These are phyloP conservation scores for Cheilosia pagana DNA, from an alignment of 2,888 invertebrate species.

Conservation along the genomic window DNA sequence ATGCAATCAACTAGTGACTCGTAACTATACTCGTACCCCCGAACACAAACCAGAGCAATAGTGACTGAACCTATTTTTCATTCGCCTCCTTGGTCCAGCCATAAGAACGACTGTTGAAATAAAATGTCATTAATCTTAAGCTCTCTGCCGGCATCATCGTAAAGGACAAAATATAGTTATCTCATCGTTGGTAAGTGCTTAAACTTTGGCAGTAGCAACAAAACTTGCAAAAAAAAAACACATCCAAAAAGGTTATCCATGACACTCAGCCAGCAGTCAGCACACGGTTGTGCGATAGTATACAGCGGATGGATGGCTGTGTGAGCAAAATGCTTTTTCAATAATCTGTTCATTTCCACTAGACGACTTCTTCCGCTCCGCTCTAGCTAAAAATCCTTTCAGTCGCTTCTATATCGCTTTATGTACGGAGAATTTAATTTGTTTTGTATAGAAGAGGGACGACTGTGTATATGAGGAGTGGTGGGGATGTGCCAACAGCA, in stretches of 20 bases:
- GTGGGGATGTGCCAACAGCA: conserved; percentile 34
- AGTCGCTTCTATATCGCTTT: conserved; percentile 2
- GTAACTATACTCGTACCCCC: conserved; percentile 1
- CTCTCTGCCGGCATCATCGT: conserved; percentile 42
- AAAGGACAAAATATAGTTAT: conserved; percentile 53
- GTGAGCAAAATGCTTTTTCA: conserved; percentile 43
- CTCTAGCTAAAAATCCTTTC: conserved; percentile 18
- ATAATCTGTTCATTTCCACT: conserved; percentile 37
- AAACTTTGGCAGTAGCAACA: conserved; percentile 26
- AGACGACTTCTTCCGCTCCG: not conserved
- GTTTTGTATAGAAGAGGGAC: conserved; percentile 42
- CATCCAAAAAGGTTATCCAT: conserved; percentile 47
- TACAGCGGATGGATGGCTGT: not conserved
- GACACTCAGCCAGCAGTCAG: not conserved
- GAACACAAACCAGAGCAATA: not conserved
- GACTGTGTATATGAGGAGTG: not conserved
- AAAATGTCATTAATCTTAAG: conserved; percentile 61
- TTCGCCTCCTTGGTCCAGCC: not conserved
- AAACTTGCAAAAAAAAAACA: conserved; percentile 25
- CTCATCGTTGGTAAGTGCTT: conserved; percentile 37
- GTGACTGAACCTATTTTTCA: conserved; percentile 42
- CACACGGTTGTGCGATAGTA: not conserved
- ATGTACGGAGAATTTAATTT: conserved; percentile 62
- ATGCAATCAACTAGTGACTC: conserved; percentile 69
- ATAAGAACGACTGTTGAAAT: not conserved